These are phyloP conservation scores for Phrynosoma platyrhinos DNA, from an alignment of 2,113 vertebrate species.

Conservation along the genomic window DNA sequence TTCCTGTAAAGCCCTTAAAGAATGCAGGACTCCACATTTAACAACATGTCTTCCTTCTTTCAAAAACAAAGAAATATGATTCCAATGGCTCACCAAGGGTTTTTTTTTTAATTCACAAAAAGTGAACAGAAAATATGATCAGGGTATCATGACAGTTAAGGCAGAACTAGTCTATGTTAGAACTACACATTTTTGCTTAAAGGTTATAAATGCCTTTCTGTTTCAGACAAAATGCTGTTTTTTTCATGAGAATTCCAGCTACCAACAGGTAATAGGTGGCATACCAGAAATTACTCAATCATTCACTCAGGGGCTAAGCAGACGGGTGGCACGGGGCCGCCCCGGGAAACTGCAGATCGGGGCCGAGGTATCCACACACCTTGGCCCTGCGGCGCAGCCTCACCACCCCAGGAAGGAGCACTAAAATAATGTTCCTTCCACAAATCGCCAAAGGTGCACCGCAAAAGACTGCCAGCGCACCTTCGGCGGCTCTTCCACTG, in stretches of 20 bases:
- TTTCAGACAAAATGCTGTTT: neutral
- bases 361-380: no score
- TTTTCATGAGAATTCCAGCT: neutral
- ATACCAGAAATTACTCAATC: neutral
- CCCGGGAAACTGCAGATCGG: no score
- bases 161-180: neutral
- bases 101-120: neutral
- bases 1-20: neutral
- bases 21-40: neutral
- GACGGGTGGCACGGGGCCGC: no score
- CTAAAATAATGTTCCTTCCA: no score
- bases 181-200: neutral
- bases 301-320: no score
- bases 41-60: neutral
- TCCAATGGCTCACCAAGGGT: neutral
- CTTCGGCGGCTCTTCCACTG: no score
- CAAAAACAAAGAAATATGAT: neutral
- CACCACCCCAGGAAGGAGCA: no score
- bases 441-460: no score
- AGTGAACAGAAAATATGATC: neutral
- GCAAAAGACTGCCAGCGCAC: no score
- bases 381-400: no score
- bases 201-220: neutral
- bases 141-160: neutral
- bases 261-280: neutral